Evolutionary conservation across 2,797 vertebrate species (phyloP), one percentile per base, ranked within the genome.

Genomic region (Hyperoplus immaculatus): DNA sequence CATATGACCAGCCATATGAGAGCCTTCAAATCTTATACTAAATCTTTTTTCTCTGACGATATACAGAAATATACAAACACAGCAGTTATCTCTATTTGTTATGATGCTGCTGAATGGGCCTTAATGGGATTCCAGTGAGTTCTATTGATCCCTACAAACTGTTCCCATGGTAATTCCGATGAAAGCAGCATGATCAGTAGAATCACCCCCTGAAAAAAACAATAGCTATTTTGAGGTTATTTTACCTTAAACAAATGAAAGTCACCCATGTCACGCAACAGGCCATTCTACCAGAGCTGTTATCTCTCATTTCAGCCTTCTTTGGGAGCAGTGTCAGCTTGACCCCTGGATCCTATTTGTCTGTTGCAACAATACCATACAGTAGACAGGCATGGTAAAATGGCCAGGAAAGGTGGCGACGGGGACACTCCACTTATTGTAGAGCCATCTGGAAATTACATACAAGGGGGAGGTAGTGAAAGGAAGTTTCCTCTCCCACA

Each of bases 101-200:
- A 39, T 12, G 45, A 72, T 57, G 42, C 10, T 50, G 56, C 10
- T 50, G 56, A 61, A 39, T 38, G 18, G 29, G 43, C 3, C 8
- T 47, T 39, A 80, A 70, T 62, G 16, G 41, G 60, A 81, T 51
- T 29, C 59, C 0, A 0, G 41, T 39, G 49, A 5, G 70, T 75
- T 73, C 49, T 74, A 63, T 76, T 55, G 45, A 78, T 74, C 6
- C 51, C n/a, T 15, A 10, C 4, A 76, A 74, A 70, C 59, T 0
- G 82, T 85, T 86, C 41, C 80, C 50, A 80, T 74, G 46, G 79
- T 62, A 64, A 89, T 75, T 62, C 39, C 53, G 46, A 83, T 73
- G 29, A 65, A 56, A 78, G 16, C 29, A 29, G 1, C n/a, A 60
- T 43, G 6, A 49, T 69, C 2, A 50, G 53, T 21, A 57, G 1